Base-by-base conservation (phyloP, 2,888 invertebrate species). In the Cataglyphis cursor region DNA sequence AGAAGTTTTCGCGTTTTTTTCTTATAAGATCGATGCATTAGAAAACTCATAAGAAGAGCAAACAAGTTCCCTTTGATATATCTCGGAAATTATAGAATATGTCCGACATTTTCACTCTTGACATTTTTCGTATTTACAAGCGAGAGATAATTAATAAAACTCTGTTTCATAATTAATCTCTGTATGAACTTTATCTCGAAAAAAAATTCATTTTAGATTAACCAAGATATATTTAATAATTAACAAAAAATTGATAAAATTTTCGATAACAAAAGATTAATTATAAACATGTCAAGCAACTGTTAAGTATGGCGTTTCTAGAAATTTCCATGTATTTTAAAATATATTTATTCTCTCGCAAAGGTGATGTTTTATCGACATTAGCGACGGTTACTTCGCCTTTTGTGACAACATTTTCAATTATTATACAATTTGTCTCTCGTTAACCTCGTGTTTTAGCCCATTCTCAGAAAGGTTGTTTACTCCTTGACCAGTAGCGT, bases 371-470 rank as follows among this genome's bases (percentile, higher is more conserved):
- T 41, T 41, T 12, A 15, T 15, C 15, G 18, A 54, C 9, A 54
- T 9, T 51, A 18, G 48, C n/a, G 8, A 54, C 15, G 15, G 28
- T 70, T 8, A 38, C 5, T 24, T n/a, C 5, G 21, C 6, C 21
- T 65, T 24, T 41, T 15, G 18, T 2, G 18, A 78, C 41, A 35
- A 31, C 21, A 6, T 44, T 3, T 18, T 73, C 21, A 21, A 57
- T 80, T 80, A 80, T 21, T 44, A 18, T 9, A 57, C 59, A 74
- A 80, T 80, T 80, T 24, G 24, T 44, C 35, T 57, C 78, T 80
- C 59, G 44, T 73, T 73, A 78, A 41, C 41, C 21, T n/a, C 31
- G 15, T 31, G 38, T 62, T 74, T 62, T 24, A 21, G 18, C 18
- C 57, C 28, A 1, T 24, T 73, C 35, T 4, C 21, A 44, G 44